A percentile compares a stretch with the other conserved stretches of the same genome.
Conservation (phyloP, 2,113 vertebrate genomes). For the Pachyramphus minor region DNA sequence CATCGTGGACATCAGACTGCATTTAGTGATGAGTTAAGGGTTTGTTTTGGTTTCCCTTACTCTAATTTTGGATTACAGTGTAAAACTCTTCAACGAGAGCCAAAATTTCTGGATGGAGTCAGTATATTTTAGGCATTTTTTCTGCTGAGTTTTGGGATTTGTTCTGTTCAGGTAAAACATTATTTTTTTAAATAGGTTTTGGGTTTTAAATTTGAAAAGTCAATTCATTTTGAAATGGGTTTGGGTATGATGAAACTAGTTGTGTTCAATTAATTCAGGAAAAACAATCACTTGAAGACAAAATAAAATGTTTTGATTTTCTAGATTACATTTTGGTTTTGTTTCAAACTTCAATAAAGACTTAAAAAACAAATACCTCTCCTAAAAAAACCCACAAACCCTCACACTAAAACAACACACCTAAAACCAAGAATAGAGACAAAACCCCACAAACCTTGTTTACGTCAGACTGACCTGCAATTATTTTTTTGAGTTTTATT, state of each 20-base stretch:
- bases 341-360: not conserved
- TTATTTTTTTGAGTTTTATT: not conserved
- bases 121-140: not conserved
- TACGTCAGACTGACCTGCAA: not conserved
- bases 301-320: not conserved
- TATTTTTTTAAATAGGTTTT: not conserved
- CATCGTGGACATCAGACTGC: not conserved
- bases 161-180: not conserved
- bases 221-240: not conserved
- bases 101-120: not conserved
- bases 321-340: not conserved
- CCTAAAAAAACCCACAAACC: not conserved
- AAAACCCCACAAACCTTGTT: not conserved
- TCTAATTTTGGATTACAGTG: not conserved
- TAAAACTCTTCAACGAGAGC: not conserved
- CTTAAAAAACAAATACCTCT: not conserved
- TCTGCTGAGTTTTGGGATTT: not conserved
- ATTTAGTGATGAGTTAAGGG: not conserved
- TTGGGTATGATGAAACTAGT: not conserved
- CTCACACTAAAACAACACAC: not conserved
- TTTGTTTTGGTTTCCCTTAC: not conserved
- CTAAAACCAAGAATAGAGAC: not conserved
- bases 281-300: not conserved
- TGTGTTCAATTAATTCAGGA: not conserved
- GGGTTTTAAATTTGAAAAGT: not conserved